Evolutionary conservation across 1,140 invertebrate genomes (phyloP).

Genomic region (Polypedilum vanderplanki): DNA sequence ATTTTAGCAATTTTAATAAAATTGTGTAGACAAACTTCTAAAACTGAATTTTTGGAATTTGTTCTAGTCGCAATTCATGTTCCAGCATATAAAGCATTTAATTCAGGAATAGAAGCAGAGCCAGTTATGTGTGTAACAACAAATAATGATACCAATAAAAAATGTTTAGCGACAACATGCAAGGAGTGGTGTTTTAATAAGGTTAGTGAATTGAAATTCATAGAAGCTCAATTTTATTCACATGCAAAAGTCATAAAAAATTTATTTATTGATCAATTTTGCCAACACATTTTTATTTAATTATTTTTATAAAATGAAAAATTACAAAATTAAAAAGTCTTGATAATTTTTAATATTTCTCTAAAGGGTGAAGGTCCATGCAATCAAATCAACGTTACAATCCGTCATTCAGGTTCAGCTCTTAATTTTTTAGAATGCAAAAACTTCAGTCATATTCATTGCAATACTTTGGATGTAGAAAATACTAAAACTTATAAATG

Average conservation of each 20-base stretch:
- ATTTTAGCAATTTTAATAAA: too few species aligned
- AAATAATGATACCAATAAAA: constrained; percentile 65
- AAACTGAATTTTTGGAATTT: not conserved
- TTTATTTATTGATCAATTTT: too few species aligned
- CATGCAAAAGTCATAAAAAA: too few species aligned
- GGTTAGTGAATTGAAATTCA: not conserved
- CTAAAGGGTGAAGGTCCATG: constrained; percentile 57
- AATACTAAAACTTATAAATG: constrained; percentile 75
- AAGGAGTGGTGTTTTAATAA: constrained; percentile 85
- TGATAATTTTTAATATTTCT: not conserved
- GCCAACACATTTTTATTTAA: too few species aligned
- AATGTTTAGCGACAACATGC: constrained; percentile 80
- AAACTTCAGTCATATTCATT: constrained; percentile 77
- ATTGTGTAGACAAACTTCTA: too few species aligned
- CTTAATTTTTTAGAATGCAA: constrained; percentile 73
- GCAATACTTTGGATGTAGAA: constrained; percentile 80
- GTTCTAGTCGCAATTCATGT: constrained; percentile 48
- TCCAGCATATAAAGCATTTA: constrained; percentile 72
- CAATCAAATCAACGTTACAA: constrained; percentile 80
- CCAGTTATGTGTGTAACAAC: constrained; percentile 87
- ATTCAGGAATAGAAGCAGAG: constrained; percentile 72
- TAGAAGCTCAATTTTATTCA: too few species aligned
- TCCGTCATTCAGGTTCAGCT: constrained; percentile 70
- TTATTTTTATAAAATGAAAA: too few species aligned
- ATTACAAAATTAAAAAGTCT: too few species aligned